phyloP scores from a whole-genome alignment of 2,113 vertebrate species.

The Ageneiosus marmoratus region DNA sequence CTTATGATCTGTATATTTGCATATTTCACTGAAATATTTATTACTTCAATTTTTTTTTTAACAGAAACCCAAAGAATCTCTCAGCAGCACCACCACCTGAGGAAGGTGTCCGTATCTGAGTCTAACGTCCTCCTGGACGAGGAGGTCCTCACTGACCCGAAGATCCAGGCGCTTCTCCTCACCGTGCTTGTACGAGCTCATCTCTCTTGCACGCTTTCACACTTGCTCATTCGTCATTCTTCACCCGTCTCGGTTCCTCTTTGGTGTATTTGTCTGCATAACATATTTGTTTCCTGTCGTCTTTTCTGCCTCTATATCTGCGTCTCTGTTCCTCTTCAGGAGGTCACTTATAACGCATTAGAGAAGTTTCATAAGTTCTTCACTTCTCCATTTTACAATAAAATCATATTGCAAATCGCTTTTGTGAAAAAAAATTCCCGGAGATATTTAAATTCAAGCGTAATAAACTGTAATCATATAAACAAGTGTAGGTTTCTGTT shows the following conservation, averaged over 20 bases:
- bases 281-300: not conserved
- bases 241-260: conserved; percentile 27
- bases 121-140: conserved; percentile 96
- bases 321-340: conserved; percentile 41
- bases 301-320: conserved; percentile 1
- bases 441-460: not conserved
- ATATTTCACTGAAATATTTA: not conserved
- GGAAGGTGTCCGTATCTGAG: conserved; percentile 95
- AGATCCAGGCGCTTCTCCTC: conserved; percentile 93
- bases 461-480: not conserved
- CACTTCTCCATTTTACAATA: conserved; percentile 13
- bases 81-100: conserved; percentile 82
- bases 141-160: conserved; percentile 94
- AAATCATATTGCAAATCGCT: not conserved
- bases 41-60: not conserved
- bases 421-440: not conserved
- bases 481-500: not conserved
- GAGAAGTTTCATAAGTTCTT: not conserved
- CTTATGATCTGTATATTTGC: not conserved
- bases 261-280: not conserved
- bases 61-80: conserved; percentile 87
- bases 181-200: conserved; percentile 86
- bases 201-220: conserved; percentile 7
- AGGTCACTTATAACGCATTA: not conserved
- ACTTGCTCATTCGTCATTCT: not conserved